Conservation (phyloP, 2,888 invertebrate species). For the Lochmaea capreae region DNA sequence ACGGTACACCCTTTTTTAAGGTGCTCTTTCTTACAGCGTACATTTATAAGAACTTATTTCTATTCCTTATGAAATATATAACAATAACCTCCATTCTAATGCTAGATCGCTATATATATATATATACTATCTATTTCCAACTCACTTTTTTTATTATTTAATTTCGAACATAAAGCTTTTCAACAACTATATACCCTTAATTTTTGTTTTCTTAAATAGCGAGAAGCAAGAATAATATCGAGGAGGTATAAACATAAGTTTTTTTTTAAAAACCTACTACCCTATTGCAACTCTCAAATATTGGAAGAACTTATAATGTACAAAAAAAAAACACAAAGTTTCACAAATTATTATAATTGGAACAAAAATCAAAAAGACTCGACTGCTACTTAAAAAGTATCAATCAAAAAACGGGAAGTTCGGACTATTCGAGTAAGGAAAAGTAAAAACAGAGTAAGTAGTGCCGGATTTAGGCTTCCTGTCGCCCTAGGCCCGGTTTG, state of each 20-base stretch:
- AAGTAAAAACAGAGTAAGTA: too few species aligned
- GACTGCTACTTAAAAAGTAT: too few species aligned
- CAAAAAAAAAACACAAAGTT: background rate
- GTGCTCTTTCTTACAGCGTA: conserved; percentile 55
- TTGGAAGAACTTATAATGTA: conserved; percentile 53
- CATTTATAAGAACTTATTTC: conserved; percentile 59
- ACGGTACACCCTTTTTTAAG: conserved; percentile 35
- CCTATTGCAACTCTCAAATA: conserved; percentile 48
- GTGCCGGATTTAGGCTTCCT: too few species aligned
- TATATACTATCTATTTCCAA: conserved; percentile 51
- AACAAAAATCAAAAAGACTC: too few species aligned
- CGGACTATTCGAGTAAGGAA: too few species aligned
- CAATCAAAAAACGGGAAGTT: too few species aligned
- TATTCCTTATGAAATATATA: conserved; percentile 61
- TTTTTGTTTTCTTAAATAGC: conserved; percentile 49
- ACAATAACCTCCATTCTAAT: conserved; percentile 62
- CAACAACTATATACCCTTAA: conserved; percentile 38
- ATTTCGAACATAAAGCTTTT: conserved; percentile 33
- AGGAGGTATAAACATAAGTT: conserved; percentile 56
- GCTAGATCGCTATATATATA: conserved; percentile 52
- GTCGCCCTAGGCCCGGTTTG: too few species aligned
- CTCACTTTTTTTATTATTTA: conserved; percentile 21
- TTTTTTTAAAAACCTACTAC: conserved; percentile 42
- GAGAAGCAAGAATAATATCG: conserved; percentile 53
- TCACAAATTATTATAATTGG: too few species aligned